These are phyloP conservation scores for Sycophila sp. DNA, from an alignment of 1,140 invertebrate genomes.

Conservation along the genomic window DNA sequence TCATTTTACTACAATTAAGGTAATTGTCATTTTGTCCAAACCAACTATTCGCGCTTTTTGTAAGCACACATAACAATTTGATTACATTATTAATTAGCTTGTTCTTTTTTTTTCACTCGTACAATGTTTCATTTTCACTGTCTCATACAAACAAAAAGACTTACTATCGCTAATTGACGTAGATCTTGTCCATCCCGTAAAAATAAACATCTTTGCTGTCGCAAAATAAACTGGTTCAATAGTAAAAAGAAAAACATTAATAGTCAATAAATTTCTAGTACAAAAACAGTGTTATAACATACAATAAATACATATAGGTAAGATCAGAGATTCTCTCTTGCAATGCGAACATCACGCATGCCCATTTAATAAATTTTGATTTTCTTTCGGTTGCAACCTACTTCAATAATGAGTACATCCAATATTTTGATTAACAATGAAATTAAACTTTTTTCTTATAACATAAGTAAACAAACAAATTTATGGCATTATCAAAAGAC, in stretches of 20 bases:
- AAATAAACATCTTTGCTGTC: constrained; percentile 3
- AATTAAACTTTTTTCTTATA: background rate
- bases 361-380: background rate
- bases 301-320: constrained; percentile 3
- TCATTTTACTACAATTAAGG: background rate
- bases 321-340: background rate
- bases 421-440: background rate
- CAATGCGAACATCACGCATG: background rate
- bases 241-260: constrained; percentile 7
- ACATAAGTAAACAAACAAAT: background rate
- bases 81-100: background rate
- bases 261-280: background rate
- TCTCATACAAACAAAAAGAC: too few species aligned
- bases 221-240: background rate
- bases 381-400: background rate
- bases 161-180: too few species aligned
- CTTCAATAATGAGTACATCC: background rate
- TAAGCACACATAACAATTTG: background rate
- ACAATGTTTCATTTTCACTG: too few species aligned
- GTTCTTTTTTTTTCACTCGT: too few species aligned
- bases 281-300: background rate
- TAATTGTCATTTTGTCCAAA: background rate
- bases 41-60: background rate
- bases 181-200: background rate
- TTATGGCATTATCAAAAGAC: background rate